Evolutionary conservation across 2,113 vertebrate species (phyloP).

Genomic region (Symphodus melops): DNA sequence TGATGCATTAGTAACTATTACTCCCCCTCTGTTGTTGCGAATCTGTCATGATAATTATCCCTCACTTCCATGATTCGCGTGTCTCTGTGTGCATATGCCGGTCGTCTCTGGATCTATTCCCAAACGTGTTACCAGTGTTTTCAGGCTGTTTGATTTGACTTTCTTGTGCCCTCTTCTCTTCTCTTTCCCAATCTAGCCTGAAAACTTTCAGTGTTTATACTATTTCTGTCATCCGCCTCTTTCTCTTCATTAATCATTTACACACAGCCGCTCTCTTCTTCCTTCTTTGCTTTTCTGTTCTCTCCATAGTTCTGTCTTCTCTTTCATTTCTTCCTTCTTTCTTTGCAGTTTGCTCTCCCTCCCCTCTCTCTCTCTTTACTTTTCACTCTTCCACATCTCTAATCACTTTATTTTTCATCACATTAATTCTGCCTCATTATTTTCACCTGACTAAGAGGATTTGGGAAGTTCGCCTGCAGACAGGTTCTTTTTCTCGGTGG

Average conservation of each 20-base stretch:
- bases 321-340: conserved; percentile 6
- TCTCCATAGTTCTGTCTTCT: conserved; percentile 16
- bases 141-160: conserved; percentile 68
- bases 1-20: conserved; percentile 9
- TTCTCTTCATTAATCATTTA: conserved; percentile 62
- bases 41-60: conserved; percentile 29
- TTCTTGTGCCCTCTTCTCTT: conserved; percentile 35
- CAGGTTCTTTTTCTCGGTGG: conserved; percentile 38
- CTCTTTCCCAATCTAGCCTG: conserved; percentile 27
- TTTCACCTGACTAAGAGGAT: conserved; percentile 56
- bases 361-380: conserved; percentile 7
- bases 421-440: conserved; percentile 65
- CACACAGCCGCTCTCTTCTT: conserved; percentile 29
- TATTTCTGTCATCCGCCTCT: conserved; percentile 47
- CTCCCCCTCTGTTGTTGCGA: conserved; percentile 2
- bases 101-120: conserved; percentile 37
- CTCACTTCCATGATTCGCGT: conserved; percentile 2
- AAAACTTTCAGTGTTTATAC: conserved; percentile 56
- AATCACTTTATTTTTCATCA: conserved; percentile 32
- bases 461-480: conserved; percentile 48
- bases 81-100: conserved; percentile 12
- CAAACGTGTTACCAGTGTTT: conserved; percentile 46
- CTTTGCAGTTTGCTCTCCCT: neutral
- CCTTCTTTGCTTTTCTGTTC: conserved; percentile 18
- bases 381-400: conserved; percentile 34